phyloP scores from a whole-genome alignment of 2,888 invertebrate species.

The Podotricha telesiphe region DNA sequence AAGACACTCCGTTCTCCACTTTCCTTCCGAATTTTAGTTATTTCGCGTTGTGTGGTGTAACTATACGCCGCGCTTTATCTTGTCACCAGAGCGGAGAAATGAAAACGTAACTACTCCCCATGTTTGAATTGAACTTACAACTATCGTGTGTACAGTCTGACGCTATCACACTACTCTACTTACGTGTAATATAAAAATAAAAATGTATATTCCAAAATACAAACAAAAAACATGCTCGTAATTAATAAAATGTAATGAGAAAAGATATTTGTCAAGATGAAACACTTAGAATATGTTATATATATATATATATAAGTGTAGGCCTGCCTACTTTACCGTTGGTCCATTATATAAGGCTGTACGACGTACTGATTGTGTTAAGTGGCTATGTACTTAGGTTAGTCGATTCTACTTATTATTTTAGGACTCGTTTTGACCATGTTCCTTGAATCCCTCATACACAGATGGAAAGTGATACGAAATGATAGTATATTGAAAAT shows the following conservation, averaged over 20 bases:
- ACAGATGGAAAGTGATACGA: background rate
- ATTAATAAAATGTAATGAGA: background rate
- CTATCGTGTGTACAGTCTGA: too few relatives aligned
- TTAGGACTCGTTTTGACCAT: constrained; percentile 1
- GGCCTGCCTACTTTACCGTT: constrained; percentile 1
- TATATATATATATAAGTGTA: constrained; percentile 5
- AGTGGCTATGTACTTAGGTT: constrained; percentile 1
- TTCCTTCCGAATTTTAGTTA: too few relatives aligned
- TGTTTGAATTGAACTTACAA: too few relatives aligned
- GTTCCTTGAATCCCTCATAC: background rate
- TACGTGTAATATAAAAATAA: too few relatives aligned
- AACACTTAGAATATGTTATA: constrained; percentile 1
- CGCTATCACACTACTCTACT: too few relatives aligned
- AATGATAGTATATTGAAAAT: too few relatives aligned
- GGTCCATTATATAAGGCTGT: constrained; percentile 14
- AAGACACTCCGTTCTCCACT: too few relatives aligned
- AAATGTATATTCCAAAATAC: background rate
- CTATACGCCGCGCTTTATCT: too few relatives aligned
- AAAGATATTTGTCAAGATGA: background rate
- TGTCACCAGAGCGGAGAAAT: too few relatives aligned
- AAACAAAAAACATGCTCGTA: background rate
- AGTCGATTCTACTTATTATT: constrained; percentile 6
- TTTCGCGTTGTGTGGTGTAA: too few relatives aligned
- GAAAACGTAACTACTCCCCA: too few relatives aligned
- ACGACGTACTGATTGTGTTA: constrained; percentile 2